These are phyloP conservation scores for Rhagoletis pomonella DNA, from an alignment of 1,140 invertebrate genomes.

Conservation along the genomic window DNA sequence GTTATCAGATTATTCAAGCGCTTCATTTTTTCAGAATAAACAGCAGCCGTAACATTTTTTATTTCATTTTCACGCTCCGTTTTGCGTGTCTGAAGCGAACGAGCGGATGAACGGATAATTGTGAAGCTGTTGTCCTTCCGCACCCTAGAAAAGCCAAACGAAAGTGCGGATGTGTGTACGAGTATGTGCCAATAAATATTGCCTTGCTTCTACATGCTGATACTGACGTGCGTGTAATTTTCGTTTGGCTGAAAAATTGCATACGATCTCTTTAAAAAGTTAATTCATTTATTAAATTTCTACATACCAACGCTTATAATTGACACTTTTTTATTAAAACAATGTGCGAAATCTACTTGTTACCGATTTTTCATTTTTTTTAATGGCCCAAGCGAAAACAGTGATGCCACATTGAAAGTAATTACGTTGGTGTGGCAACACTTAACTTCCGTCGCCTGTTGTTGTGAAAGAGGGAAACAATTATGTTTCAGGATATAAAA, in stretches of 20 bases:
- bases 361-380: slow-evolving; percentile 41
- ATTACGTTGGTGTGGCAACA: neutral
- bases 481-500: neutral
- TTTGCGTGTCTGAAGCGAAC: slow-evolving; percentile 4
- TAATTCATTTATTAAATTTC: neutral
- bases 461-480: neutral
- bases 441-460: neutral
- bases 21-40: slow-evolving; percentile 61
- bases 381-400: slow-evolving; percentile 2
- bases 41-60: neutral
- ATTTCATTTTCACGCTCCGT: neutral
- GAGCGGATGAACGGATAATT: slow-evolving; percentile 28
- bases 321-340: neutral
- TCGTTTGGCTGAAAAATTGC: neutral
- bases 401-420: neutral
- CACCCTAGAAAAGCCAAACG: neutral
- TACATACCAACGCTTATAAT: neutral
- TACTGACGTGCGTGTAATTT: neutral
- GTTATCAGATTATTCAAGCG: slow-evolving; percentile 69
- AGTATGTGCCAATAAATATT: neutral
- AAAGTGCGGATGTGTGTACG: neutral
- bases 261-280: neutral
- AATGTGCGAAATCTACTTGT: neutral
- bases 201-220: neutral
- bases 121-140: neutral